These are phyloP conservation scores for Drosophila hamatofila DNA, from an alignment of 2,888 invertebrate species.

Conservation along the genomic window DNA sequence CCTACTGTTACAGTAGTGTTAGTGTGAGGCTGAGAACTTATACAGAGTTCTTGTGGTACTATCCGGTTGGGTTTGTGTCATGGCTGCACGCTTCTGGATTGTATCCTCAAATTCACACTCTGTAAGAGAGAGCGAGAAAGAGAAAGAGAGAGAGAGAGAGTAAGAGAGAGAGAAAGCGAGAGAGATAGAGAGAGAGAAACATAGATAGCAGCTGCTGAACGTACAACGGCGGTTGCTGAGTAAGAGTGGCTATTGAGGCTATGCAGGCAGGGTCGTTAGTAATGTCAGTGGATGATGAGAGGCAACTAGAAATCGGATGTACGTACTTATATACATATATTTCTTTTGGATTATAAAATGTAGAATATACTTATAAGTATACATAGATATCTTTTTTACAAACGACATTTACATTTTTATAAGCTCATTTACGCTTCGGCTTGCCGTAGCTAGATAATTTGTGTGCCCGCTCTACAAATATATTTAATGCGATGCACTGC, in stretches of 20 bases:
- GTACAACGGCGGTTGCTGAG: neutral
- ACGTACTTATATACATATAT: neutral
- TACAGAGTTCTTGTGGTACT: too few relatives aligned
- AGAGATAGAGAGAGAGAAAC: neutral
- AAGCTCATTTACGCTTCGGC: conserved; percentile 16
- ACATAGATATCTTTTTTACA: neutral
- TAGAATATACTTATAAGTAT: neutral
- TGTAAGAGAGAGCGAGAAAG: too few relatives aligned
- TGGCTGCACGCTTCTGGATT: neutral
- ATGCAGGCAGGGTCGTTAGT: too few relatives aligned
- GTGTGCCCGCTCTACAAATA: conserved; percentile 28
- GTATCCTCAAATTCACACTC: neutral
- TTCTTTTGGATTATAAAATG: neutral
- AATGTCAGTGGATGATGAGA: neutral
- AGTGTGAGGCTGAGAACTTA: too few relatives aligned
- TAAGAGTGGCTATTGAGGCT: neutral
- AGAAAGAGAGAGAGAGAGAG: too few relatives aligned
- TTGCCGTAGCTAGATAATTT: conserved; percentile 1
- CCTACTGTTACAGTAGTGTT: neutral
- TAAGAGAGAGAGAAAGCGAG: too few relatives aligned
- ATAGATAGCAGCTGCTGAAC: neutral
- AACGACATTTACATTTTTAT: neutral
- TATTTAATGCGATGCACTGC: conserved; percentile 45
- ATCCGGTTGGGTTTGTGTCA: neutral
- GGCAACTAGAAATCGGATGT: neutral